A percentile compares a stretch with the other conserved stretches of the same genome.
Evolutionary conservation across 2,888 invertebrate species (phyloP).

Genomic region (Amitus sp.): DNA sequence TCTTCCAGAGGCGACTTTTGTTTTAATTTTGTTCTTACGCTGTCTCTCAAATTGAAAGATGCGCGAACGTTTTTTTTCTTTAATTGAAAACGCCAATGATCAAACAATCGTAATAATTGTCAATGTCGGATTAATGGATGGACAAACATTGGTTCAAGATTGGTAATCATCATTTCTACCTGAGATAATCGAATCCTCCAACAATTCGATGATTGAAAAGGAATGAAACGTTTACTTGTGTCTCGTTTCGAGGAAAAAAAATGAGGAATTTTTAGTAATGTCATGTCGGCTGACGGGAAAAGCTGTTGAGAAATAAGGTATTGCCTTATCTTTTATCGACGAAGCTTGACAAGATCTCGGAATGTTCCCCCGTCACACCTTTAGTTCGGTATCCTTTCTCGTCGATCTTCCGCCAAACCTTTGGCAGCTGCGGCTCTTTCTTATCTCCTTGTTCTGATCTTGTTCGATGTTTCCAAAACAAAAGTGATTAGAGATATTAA

Average conservation of each 20-base stretch:
- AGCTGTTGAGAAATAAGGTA: not conserved
- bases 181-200: too few species aligned
- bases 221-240: too few species aligned
- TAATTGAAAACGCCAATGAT: too few species aligned
- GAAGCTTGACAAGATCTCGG: conserved; percentile 8
- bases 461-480: conserved; percentile 7
- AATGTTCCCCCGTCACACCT: conserved; percentile 4
- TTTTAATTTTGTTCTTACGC: too few species aligned
- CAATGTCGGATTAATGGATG: too few species aligned
- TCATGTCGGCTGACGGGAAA: not conserved
- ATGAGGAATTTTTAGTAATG: too few species aligned
- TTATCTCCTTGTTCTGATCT: conserved; percentile 3
- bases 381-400: not conserved
- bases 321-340: not conserved
- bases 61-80: not conserved
- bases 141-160: too few species aligned
- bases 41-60: too few species aligned
- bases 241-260: too few species aligned
- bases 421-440: not conserved
- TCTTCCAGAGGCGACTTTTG: conserved; percentile 9
- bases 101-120: too few species aligned
- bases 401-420: conserved; percentile 4
- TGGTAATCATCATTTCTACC: too few species aligned
- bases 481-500: not conserved
- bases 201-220: too few species aligned